Base-by-base conservation (phyloP, 2,797 vertebrate species). In the Gallinago solitaria region DNA sequence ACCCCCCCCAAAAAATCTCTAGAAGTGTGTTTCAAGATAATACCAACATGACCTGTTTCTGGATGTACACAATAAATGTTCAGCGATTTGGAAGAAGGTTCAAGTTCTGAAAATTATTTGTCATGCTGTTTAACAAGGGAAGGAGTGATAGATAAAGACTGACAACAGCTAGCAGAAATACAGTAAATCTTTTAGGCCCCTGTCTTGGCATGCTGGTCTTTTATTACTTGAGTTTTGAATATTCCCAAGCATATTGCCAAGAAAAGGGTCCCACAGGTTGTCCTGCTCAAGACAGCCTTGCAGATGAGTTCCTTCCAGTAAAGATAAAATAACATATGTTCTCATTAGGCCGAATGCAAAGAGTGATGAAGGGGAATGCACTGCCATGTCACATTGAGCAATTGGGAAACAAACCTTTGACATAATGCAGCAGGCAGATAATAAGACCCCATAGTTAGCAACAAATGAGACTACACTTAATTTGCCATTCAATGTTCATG, bases 261-360 rank as follows among this genome's bases (percentile, higher is more conserved):
- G 64, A 53, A 71, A 76, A 93, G 30, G 17, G 83, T 71, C 64
- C 48, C 50, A 80, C 39, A 89, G 73, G 67, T 67, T 61, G 67
- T 57, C 54, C 79, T 87, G 83, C 82, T 87, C 76, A 90, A 91
- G 61, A 85, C 6, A 95, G 54, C 73, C 74, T 65, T 83, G 51
- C 79, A 88, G 94, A 87, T 57, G 90, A 95, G 93, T 37, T 83
- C 87, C 45, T 71, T 98, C 96, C 96, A 98, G 97, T 84, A 92
- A 94, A 97, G 98, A 95, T 97, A 98, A 97, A 98, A 76, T 86
- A 97, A 96, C 9, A 32, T 50, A 78, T 65, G 33, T 68, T 93
- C 95, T 98, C 97, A 97, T 98, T 98, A 98, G 90, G 91, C 91
- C 96, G 95, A 98, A 98, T 95, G 90, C 97, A 98, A 98, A 98